phyloP scores from a whole-genome alignment of 2,113 vertebrate species.

The Emydura subglobosa region DNA sequence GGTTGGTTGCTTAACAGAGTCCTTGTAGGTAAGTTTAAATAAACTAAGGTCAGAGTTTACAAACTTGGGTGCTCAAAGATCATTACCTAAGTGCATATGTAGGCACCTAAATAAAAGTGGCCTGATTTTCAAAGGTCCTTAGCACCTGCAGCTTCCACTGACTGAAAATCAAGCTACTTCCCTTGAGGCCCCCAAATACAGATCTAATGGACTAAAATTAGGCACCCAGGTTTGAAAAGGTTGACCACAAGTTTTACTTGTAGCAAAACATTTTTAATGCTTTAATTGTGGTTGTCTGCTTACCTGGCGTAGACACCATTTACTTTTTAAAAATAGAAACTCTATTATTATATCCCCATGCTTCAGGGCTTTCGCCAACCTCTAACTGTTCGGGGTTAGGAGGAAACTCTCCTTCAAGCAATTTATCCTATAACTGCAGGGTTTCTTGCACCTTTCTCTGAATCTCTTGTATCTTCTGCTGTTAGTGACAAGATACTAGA shows the following conservation, averaged over 20 bases:
- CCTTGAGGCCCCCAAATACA: not conserved
- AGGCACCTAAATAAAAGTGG: not conserved
- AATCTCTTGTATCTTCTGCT: not conserved
- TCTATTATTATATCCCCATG: not conserved
- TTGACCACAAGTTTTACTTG: constrained; percentile 16
- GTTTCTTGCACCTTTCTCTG: not conserved
- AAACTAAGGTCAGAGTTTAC: too few species aligned
- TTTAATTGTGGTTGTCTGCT: not conserved
- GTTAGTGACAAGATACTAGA: not conserved
- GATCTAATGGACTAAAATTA: not conserved
- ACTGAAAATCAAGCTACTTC: not conserved
- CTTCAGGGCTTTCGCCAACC: not conserved
- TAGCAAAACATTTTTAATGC: not conserved
- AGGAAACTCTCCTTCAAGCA: not conserved
- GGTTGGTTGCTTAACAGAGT: not conserved
- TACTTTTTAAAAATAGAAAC: not conserved
- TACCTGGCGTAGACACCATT: not conserved
- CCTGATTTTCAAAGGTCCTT: not conserved
- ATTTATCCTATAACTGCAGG: not conserved
- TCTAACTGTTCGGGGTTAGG: not conserved
- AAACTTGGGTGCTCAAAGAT: too few species aligned
- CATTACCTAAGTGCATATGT: not conserved
- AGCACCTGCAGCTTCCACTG: not conserved
- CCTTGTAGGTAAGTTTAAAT: not conserved
- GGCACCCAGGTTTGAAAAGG: not conserved